Base-by-base conservation (phyloP, 2,797 vertebrate genomes). In the Pteronotus mesoamericanus region DNA sequence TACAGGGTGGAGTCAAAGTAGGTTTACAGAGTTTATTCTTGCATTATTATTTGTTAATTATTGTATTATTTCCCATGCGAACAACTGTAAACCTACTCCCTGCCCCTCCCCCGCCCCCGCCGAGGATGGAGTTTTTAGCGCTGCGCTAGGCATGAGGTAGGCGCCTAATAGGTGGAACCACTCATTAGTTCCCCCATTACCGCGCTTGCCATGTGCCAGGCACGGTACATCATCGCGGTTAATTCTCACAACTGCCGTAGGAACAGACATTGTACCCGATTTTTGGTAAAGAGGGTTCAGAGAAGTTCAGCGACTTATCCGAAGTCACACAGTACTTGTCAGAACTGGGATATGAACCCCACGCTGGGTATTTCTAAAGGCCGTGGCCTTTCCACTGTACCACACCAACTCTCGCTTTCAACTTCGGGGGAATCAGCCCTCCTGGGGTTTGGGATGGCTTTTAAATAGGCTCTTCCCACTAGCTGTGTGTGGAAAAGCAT, bases 401-500 rank as follows among this genome's bases (percentile, higher is more conserved):
- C 37, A 37, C 22, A 37, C 16, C 15, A 0, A 39, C 32, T 39
- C 16, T 69, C 16, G 16, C 29, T 66, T 12, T 71, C 37, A 6
- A 5, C 42, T 39, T 34, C 42, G 29, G 55, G 51, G 12, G 26
- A 9, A 24, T 53, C 44, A 61, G 6, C 5, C 42, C 55, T 86
- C 21, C 21, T 21, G 39, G 34, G 71, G 9, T 8, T 51, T 78
- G 9, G 5, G 1, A 1, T 75, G 32, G 3, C 44, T 97, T 92
- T 88, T 64, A 82, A 21, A 57, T 94, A 95, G 90, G 5, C 84
- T 57, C 72, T 64, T 93, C 11, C 1, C 74, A 48, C 16, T 19
- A 91, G 64, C 16, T 0, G 44, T 87, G 9, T 32, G 69, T 8
- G 94, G 29, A 51, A 59, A 39, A 34, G n/a, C 96, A 95, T 79